These are phyloP conservation scores for Copidosoma floridanum DNA, from an alignment of 1,140 invertebrate genomes.

Conservation along the genomic window DNA sequence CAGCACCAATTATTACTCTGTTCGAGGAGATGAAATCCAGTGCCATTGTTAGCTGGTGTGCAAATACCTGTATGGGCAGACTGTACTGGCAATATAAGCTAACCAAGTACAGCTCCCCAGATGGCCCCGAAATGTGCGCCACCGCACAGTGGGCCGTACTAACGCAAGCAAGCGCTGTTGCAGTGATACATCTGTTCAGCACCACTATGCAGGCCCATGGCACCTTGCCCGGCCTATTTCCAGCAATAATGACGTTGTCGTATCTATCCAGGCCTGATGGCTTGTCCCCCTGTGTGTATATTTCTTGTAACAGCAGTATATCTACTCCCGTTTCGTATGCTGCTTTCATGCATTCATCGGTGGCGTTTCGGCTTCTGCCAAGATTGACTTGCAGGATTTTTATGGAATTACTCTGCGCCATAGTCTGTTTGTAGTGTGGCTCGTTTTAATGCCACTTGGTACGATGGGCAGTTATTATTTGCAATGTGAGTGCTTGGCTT, in stretches of 20 bases:
- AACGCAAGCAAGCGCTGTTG: not conserved
- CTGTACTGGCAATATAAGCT: not conserved
- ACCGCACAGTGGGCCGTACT: not conserved
- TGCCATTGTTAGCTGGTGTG: slow-evolving; percentile 20
- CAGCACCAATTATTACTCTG: not conserved
- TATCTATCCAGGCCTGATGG: not conserved
- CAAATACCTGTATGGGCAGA: not conserved
- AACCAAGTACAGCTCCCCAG: not conserved
- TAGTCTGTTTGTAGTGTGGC: not conserved
- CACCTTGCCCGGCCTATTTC: not conserved
- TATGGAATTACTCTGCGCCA: not conserved
- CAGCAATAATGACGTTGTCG: not conserved
- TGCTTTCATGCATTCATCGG: not conserved
- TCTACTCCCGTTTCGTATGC: not conserved
- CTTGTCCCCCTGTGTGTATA: not conserved
- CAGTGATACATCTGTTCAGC: not conserved
- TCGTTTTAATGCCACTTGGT: not conserved
- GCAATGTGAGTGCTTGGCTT: slow-evolving; percentile 12
- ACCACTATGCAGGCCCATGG: not conserved
- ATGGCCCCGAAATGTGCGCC: not conserved
- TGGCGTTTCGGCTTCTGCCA: not conserved
- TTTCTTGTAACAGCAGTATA: slow-evolving; percentile 14
- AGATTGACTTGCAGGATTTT: not conserved
- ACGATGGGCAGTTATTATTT: not conserved
- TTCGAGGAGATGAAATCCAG: slow-evolving; percentile 23